Percentiles rank a stretch among this genome's conserved stretches.
Conservation (phyloP, 2,888 invertebrate genomes). For the Eupithecia abbreviata region DNA sequence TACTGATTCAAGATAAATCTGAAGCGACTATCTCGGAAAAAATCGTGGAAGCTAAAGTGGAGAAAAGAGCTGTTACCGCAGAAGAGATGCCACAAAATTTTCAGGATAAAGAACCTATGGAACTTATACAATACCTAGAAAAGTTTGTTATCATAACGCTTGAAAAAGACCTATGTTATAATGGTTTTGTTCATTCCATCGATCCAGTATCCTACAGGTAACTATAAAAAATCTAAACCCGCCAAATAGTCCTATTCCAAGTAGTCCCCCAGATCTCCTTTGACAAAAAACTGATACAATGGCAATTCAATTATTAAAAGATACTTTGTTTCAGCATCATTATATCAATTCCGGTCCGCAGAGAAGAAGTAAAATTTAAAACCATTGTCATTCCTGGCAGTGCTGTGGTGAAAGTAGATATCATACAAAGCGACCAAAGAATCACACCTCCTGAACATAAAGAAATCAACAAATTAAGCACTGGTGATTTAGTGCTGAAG, state of each 20-base stretch:
- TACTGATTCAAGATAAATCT: constrained; percentile 9
- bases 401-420: constrained; percentile 59
- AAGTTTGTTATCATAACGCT: constrained; percentile 65
- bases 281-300: neutral
- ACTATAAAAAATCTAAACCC: constrained; percentile 20
- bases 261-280: no score
- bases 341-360: constrained; percentile 57
- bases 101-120: constrained; percentile 28
- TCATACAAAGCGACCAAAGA: constrained; percentile 39
- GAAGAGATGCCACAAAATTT: constrained; percentile 2
- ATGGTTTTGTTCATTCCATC: constrained; percentile 69
- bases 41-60: neutral
- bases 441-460: constrained; percentile 51
- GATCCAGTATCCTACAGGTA: constrained; percentile 73
- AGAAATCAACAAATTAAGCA: constrained; percentile 29
- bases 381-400: constrained; percentile 69
- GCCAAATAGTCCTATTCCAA: neutral
- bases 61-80: neutral
- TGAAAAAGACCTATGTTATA: constrained; percentile 56
- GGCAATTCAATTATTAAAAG: neutral
- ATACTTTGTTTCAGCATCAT: constrained; percentile 64
- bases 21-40: neutral
- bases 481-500: constrained; percentile 49
- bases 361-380: constrained; percentile 55
- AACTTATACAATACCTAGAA: constrained; percentile 51